phyloP scores from a whole-genome alignment of 2,888 invertebrate species.

The Cecidostiba fungosa region DNA sequence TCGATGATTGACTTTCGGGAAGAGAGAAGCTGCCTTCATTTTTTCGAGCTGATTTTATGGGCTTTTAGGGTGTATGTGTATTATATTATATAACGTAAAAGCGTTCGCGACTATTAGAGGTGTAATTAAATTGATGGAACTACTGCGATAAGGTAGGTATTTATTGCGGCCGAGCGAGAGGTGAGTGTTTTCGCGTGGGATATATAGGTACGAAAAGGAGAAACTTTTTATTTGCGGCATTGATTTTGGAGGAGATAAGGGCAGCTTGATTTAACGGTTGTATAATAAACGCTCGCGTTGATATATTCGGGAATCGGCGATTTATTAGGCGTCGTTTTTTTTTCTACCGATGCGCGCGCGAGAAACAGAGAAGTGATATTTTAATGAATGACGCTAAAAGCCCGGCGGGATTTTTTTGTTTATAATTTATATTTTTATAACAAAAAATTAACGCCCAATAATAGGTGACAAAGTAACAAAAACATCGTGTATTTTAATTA shows the following conservation, averaged over 20 bases:
- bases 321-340: neutral
- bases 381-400: neutral
- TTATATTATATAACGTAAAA: neutral
- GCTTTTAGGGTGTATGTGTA: conserved; percentile 5
- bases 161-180: conserved; percentile 11
- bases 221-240: conserved; percentile 16
- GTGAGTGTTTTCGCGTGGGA: neutral
- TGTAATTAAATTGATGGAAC: conserved; percentile 52
- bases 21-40: neutral
- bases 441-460: neutral
- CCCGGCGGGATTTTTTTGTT: neutral
- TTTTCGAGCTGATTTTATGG: neutral
- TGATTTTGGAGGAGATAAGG: conserved; percentile 15
- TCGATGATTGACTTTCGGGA: conserved; percentile 38
- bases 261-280: conserved; percentile 10
- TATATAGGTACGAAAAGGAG: neutral
- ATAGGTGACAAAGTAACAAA: neutral
- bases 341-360: neutral
- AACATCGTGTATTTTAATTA: neutral
- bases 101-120: conserved; percentile 21
- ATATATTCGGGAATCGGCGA: neutral
- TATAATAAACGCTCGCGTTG: neutral
- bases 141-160: conserved; percentile 37
- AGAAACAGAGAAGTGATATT: neutral
- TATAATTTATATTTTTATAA: neutral